phyloP scores from a whole-genome alignment of 2,113 vertebrate species.

The Patagioenas fasciata region DNA sequence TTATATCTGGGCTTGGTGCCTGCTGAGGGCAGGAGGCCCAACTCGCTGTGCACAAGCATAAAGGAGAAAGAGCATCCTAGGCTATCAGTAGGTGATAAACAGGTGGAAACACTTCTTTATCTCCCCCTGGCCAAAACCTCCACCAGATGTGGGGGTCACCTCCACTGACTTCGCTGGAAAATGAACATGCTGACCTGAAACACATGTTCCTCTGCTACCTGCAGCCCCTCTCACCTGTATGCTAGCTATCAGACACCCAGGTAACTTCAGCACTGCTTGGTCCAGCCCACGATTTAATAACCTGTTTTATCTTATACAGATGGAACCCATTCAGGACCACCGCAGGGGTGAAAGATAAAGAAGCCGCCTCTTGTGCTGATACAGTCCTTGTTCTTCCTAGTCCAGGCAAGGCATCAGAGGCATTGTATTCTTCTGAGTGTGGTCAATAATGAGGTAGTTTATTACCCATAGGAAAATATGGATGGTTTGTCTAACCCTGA shows the following conservation, averaged over 20 bases:
- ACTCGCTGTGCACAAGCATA: background rate
- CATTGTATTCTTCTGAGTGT: rapidly evolving
- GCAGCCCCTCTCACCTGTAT: background rate
- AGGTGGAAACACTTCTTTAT: background rate
- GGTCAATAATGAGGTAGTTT: background rate
- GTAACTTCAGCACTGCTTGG: background rate
- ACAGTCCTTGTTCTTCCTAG: background rate
- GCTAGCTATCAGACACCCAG: background rate
- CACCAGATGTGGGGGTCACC: background rate
- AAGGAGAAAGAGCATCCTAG: background rate
- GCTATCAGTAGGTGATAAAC: background rate
- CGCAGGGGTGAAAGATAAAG: background rate
- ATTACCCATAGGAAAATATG: background rate
- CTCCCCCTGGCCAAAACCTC: background rate
- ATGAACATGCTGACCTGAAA: background rate
- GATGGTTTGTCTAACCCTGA: background rate
- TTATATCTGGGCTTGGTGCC: background rate
- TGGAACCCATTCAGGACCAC: background rate
- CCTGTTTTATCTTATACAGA: background rate
- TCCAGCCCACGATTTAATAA: background rate
- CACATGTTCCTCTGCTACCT: background rate
- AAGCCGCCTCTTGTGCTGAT: background rate
- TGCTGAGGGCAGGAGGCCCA: background rate
- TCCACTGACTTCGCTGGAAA: background rate
- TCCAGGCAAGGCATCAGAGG: background rate